Evolutionary conservation across 2,113 vertebrate genomes (phyloP), one percentile per base, ranked within the genome.

Genomic region (Ovibos moschatus): DNA sequence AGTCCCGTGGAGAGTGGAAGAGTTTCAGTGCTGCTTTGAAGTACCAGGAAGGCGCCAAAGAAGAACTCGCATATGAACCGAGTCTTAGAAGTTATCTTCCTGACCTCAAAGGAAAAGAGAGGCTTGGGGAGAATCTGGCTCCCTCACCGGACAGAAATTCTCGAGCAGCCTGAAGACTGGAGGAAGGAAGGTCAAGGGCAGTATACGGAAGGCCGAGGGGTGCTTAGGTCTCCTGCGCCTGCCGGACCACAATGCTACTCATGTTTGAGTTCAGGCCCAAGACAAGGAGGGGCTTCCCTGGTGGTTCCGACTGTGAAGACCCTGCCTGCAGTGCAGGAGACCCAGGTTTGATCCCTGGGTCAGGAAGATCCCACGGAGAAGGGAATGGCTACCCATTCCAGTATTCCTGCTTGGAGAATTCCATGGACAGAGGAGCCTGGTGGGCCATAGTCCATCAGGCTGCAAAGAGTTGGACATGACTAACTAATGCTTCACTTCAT

Each of bases 391-490:
- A 76, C 23, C 36, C 14, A 27, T 14, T 76, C 36, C 71, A 76
- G 40, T 43, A 25, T 76, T 76, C 36, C 40, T 76, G 71, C 71
- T 40, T 76, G 40, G 11, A 76, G 71, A 43, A 76, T 76, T 6
- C 36, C 71, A 76, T 0, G 11, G 40, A 27, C 71, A 76, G 71
- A 74, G 36, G 36, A 43, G 71, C 23, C 36, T 27, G 36, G 71
- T 76, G 23, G 36, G 36, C 12, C 23, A 76, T 12, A 74, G 71
- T 76, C 23, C 71, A 76, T 7, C 1, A 11, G 12, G 36, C 27
- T 0, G 3, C 36, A 43, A 25, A 76, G 71, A 76, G 36, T 76
- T 0, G 0, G 36, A 76, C 36, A 27, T 1, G 23, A 43, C 36
- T 74, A 36, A 71, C 8, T 40, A 76, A 76, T 5, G 19, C 19